A percentile compares a stretch with the other conserved stretches of the same genome.
Evolutionary conservation across 2,113 vertebrate species (phyloP).

Genomic region (Pycnonotus jocosus): DNA sequence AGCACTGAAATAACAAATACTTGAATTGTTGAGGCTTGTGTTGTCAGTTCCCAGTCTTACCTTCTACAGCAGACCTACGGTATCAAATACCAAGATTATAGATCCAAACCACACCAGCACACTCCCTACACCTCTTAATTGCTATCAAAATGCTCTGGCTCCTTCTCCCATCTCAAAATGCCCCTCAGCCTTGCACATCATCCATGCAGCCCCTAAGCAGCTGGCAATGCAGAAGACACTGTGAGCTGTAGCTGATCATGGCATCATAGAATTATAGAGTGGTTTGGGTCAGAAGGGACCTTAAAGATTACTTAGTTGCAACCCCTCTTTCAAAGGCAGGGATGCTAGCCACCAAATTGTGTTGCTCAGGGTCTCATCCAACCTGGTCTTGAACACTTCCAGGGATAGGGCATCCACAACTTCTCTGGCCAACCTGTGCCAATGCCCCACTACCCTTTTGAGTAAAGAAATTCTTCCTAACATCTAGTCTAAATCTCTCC

Average conservation of each 20-base stretch:
- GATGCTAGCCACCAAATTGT: not conserved
- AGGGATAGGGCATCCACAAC: not conserved
- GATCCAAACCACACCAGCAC: not conserved
- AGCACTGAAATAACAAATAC: not conserved
- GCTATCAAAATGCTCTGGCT: not conserved
- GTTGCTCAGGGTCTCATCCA: not conserved
- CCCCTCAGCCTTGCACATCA: not conserved
- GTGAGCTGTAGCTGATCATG: rapidly evolving
- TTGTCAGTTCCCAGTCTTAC: not conserved
- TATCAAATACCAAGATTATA: not conserved
- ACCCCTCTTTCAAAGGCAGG: not conserved
- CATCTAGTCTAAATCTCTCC: not conserved
- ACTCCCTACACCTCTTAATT: rapidly evolving
- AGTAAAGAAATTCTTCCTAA: not conserved
- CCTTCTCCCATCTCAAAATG: not conserved
- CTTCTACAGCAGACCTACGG: not conserved
- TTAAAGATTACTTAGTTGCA: not conserved
- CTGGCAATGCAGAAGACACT: not conserved
- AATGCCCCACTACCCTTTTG: not conserved
- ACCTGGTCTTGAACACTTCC: not conserved
- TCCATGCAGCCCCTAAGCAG: rapidly evolving
- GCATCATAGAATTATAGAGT: not conserved
- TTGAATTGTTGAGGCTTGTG: not conserved
- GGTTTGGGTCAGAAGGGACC: not conserved
- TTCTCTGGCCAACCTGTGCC: not conserved